phyloP scores from a whole-genome alignment of 2,888 invertebrate genomes.

The Brachyopa scutellaris region DNA sequence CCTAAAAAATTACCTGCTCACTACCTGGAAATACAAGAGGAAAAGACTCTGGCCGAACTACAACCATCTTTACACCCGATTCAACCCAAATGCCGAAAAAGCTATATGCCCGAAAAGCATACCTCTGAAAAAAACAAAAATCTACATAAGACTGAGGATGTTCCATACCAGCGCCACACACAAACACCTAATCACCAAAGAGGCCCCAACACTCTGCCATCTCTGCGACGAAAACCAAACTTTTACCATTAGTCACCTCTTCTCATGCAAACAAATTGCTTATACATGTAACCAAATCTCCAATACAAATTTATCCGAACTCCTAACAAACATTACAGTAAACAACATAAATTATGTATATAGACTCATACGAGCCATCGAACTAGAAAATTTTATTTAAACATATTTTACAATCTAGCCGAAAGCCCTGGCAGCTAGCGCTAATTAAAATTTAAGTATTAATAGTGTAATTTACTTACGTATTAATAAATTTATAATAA shows the following conservation, averaged over 20 bases:
- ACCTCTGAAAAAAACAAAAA: background rate
- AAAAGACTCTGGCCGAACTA: background rate
- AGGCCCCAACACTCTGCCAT: background rate
- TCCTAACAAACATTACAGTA: too few relatives aligned
- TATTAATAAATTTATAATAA: too few relatives aligned
- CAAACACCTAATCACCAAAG: background rate
- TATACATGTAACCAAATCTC: too few relatives aligned
- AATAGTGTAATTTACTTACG: too few relatives aligned
- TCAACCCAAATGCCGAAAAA: background rate
- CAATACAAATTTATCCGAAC: too few relatives aligned
- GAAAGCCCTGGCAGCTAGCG: too few relatives aligned
- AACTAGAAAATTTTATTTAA: too few relatives aligned
- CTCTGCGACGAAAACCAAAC: background rate
- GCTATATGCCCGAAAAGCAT: background rate
- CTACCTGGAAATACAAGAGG: background rate
- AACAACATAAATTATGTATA: too few relatives aligned
- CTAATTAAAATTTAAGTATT: too few relatives aligned
- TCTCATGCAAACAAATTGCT: too few relatives aligned
- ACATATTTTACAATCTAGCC: too few relatives aligned
- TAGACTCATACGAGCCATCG: too few relatives aligned
- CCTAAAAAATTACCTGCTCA: background rate
- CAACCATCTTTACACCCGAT: background rate
- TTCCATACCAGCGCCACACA: background rate
- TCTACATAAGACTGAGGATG: background rate
- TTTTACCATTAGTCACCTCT: background rate